phyloP scores from a whole-genome alignment of 2,113 vertebrate species.

The Antechinus stuartii region DNA sequence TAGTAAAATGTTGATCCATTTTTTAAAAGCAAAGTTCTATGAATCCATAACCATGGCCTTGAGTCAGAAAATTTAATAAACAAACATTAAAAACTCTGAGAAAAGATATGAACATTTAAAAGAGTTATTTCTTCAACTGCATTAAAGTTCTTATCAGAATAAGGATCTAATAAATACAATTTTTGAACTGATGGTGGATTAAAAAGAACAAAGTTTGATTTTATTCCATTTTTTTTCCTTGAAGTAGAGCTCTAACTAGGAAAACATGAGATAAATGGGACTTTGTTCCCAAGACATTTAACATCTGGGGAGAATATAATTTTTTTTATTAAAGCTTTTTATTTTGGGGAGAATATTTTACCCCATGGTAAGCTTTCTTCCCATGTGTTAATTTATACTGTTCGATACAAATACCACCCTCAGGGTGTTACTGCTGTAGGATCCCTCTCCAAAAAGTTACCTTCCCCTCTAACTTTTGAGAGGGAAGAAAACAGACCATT shows the following conservation, averaged over 20 bases:
- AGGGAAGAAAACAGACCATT: not conserved
- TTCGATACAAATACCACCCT: not conserved
- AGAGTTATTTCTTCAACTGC: not conserved
- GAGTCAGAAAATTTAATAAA: constrained; percentile 45
- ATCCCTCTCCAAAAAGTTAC: not conserved
- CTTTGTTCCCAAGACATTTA: not conserved
- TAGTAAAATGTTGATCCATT: constrained; percentile 1
- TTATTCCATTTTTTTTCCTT: not conserved
- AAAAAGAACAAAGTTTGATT: not conserved
- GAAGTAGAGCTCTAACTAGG: not conserved
- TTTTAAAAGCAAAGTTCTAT: not conserved
- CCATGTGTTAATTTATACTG: not conserved
- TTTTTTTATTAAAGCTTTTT: no score
- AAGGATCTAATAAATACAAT: not conserved
- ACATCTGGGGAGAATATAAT: not conserved
- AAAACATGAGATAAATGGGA: not conserved
- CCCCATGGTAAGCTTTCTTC: not conserved
- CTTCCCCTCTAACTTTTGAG: not conserved
- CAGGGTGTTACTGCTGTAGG: not conserved
- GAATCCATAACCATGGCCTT: constrained; percentile 13
- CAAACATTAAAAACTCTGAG: not conserved
- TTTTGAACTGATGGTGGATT: not conserved
- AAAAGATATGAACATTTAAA: not conserved
- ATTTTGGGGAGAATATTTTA: not conserved
- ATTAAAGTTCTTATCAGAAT: not conserved